Evolutionary conservation across 2,888 invertebrate genomes (phyloP).

Genomic region (Spatulosminthurus flaviceps): DNA sequence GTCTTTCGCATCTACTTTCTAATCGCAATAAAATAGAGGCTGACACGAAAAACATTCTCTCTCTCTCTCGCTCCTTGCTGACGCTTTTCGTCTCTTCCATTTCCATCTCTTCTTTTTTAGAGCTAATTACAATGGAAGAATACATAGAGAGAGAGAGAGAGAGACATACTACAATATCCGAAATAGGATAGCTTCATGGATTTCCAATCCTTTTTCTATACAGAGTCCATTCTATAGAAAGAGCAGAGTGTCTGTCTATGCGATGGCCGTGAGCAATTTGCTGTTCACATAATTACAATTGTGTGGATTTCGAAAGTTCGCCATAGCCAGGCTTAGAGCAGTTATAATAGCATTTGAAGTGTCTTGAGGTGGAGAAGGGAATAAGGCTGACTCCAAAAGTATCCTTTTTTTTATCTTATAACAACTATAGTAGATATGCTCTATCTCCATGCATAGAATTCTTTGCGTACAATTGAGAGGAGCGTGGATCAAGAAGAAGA

Average conservation of each 20-base stretch:
- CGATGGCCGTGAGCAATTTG: conserved; percentile 18
- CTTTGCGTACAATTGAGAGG: too few species aligned
- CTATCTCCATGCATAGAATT: background rate
- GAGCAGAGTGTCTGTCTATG: background rate
- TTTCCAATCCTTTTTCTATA: conserved; percentile 5
- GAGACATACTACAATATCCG: conserved; percentile 9
- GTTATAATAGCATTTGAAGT: background rate
- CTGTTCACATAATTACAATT: conserved; percentile 14
- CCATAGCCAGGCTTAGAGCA: background rate
- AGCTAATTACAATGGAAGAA: conserved; percentile 16
- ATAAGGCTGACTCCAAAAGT: conserved; percentile 10
- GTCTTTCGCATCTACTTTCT: conserved; percentile 24
- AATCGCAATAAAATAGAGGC: conserved; percentile 35
- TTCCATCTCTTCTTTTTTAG: conserved; percentile 19
- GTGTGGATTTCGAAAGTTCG: conserved; percentile 14
- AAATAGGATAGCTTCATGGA: conserved; percentile 28
- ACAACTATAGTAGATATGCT: too few species aligned
- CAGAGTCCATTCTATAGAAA: background rate
- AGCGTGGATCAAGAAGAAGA: too few species aligned
- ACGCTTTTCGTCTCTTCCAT: background rate
- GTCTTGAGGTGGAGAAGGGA: conserved; percentile 10
- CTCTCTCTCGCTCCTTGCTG: background rate
- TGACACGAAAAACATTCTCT: conserved; percentile 34
- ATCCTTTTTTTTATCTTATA: background rate
- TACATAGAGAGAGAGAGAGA: background rate